Base-by-base conservation (phyloP, 2,797 vertebrate species). In the Halcyon smyrnensis region DNA sequence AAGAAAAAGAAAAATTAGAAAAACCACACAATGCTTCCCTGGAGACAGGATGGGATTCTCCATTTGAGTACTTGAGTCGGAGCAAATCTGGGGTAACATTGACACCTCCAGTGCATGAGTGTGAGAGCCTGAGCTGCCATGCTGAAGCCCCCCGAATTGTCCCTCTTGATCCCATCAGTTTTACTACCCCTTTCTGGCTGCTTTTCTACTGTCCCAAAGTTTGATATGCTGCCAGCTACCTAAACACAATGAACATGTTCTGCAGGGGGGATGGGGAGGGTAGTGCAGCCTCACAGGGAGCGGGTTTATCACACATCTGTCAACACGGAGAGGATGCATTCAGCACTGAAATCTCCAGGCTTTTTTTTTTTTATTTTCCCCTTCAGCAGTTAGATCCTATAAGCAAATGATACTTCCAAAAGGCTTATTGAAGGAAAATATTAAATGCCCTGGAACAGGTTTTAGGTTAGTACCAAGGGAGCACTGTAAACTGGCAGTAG, bases 61-160 rank as follows among this genome's bases (percentile, higher is more conserved):
- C 1, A 0, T 16, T 7, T 7, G 56, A 11, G 4, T 12, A 6
- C 63, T 36, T 1, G 0, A 16, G 2, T 32, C 0, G 0, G 27
- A 34, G 28, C 15, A 48, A 12, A n/a, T 18, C 28, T 9, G 15
- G 34, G 63, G 41, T 24, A 9, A 16, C 9, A 1, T 1, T 2
- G 43, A 46, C 23, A 15, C 25, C 32, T 1, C 5, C 0, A 0
- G 18, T 1, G 6, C 8, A 1, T 4, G 20, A 4, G 8, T 9
- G 27, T 10, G 77, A 74, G 45, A 36, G 16, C 41, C 39, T 8
- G 20, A 2, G 4, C 51, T 9, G 56, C 34, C 6, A 1, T 3
- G 57, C 51, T 67, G 54, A 8, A 54, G n/a, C 23, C 5, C 34
- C 46, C 46, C 13, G 7, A 19, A 8, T 18, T 23, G 30, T 25